Base-by-base conservation (phyloP, 2,113 vertebrate species). In the Percopsis transmontana region DNA sequence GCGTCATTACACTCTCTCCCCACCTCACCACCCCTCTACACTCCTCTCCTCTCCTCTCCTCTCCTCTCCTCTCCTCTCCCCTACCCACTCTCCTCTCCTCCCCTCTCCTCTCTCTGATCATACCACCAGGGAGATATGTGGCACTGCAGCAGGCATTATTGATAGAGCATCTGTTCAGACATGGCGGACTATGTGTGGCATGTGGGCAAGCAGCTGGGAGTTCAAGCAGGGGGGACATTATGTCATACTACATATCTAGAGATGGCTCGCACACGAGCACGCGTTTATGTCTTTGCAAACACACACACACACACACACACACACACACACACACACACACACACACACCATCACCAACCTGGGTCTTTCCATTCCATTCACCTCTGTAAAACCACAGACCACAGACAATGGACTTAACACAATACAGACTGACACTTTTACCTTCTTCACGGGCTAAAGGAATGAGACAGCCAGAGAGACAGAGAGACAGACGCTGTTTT, bases 131-230 rank as follows among this genome's bases (percentile, higher is more conserved):
- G 84, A 89, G 77, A 80, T 76, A 84, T 86, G 81, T 89, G 87
- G 86, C 85, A 72, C 76, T 74, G 80, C 81, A 85, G 84, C 81
- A 87, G 82, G 88, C 84, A 84, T 88, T 86, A 88, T 91, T 88
- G 88, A 87, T 87, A 77, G 88, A 89, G 85, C 89, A 87, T 90
- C 86, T 89, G 89, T 88, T 87, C 84, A 83, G 83, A 86, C 86
- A 84, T 83, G 85, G 84, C 86, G 79, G 78, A 84, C 77, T 82
- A 88, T 87, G 81, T 81, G 84, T 70, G 84, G 80, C 88, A 88
- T 89, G 88, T 87, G 85, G 87, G 81, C 74, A 75, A 89, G 82
- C 88, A 87, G 84, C 88, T 90, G 88, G 86, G 81, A 83, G 89
- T 85, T 86, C 63, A 76, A 80, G 79, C 81, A 82, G 71, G 83